These are phyloP conservation scores for Neopelma chrysocephalum DNA, from an alignment of 2,797 vertebrate genomes.

Conservation along the genomic window DNA sequence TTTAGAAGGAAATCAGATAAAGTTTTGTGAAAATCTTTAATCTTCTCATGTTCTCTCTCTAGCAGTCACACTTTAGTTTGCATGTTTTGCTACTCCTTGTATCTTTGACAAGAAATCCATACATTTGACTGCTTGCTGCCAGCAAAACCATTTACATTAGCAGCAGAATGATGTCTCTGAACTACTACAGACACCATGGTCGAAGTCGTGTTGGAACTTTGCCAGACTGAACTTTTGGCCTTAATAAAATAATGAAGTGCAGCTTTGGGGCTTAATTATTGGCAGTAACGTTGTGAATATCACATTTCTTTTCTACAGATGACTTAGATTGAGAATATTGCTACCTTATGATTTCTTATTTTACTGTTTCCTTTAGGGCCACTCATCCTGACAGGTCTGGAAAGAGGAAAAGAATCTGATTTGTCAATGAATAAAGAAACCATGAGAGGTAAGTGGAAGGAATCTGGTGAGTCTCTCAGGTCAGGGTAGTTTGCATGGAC, in stretches of 20 bases:
- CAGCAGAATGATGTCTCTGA: not conserved
- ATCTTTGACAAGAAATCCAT: conserved; percentile 19
- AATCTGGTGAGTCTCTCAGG: not conserved
- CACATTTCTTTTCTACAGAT: conserved; percentile 10
- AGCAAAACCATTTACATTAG: conserved; percentile 22
- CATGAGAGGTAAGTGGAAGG: not conserved
- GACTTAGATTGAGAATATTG: conserved; percentile 11
- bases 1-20: not conserved
- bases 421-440: not conserved
- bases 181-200: not conserved
- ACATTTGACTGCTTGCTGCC: not conserved
- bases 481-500: not conserved
- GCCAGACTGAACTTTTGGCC: not conserved
- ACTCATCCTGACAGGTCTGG: not conserved
- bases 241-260: conserved; percentile 11
- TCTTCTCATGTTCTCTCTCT: not conserved
- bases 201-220: not conserved
- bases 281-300: not conserved
- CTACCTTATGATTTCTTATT: not conserved
- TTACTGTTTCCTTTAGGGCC: not conserved
- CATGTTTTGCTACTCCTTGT: not conserved
- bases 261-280: not conserved
- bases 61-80: not conserved
- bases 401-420: not conserved
- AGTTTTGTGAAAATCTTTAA: not conserved